Evolutionary conservation across 1,140 invertebrate species (phyloP).

Genomic region (Sarcophaga bullata): DNA sequence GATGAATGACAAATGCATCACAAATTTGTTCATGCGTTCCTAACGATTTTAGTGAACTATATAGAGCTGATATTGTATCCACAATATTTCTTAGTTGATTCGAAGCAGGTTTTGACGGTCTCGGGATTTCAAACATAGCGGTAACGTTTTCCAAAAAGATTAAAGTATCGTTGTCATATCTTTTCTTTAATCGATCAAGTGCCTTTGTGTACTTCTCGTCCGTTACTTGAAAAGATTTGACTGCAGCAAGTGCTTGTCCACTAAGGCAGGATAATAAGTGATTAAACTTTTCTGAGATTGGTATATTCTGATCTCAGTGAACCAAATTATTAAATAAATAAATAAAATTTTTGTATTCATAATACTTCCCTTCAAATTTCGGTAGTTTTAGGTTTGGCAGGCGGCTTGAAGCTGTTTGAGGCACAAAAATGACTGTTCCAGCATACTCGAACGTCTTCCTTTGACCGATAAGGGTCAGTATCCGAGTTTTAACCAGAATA

Average conservation of each 20-base stretch:
- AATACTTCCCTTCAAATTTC: background rate
- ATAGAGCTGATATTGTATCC: conserved; percentile 26
- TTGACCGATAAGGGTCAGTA: background rate
- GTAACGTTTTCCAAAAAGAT: conserved; percentile 38
- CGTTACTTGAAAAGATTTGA: background rate
- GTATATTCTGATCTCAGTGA: background rate
- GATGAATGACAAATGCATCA: conserved; percentile 31
- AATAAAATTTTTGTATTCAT: background rate
- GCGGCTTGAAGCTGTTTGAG: background rate
- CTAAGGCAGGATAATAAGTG: background rate
- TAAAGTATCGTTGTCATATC: conserved; percentile 40
- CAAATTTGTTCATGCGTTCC: conserved; percentile 4
- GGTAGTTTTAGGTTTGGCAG: background rate
- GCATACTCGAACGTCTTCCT: background rate
- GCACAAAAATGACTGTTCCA: background rate
- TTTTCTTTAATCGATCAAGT: conserved; percentile 22
- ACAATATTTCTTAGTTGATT: conserved; percentile 29
- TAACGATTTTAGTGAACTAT: conserved; percentile 23
- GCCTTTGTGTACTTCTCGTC: conserved; percentile 41
- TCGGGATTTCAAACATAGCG: conserved; percentile 23
- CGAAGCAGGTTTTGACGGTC: background rate
- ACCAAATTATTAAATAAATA: background rate
- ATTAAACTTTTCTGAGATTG: background rate
- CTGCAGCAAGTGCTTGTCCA: background rate
- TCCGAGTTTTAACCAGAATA: conserved; percentile 14